phyloP scores from a whole-genome alignment of 2,113 vertebrate genomes.

The Drymodes brunneopygia region DNA sequence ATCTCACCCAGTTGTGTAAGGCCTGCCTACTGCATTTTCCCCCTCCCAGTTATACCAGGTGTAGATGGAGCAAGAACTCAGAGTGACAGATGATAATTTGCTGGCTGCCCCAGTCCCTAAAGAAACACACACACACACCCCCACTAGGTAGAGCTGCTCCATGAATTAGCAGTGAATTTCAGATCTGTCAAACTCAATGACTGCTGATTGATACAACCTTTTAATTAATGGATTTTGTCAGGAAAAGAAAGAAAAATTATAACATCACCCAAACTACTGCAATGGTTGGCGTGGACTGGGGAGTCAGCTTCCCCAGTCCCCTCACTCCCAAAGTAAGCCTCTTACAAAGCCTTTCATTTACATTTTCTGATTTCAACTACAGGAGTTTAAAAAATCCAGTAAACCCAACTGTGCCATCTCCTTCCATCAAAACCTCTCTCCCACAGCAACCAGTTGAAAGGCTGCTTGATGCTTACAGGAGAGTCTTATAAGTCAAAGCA shows the following conservation, averaged over 20 bases:
- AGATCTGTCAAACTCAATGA: slow-evolving; percentile 9
- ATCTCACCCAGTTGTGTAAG: background rate
- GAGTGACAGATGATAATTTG: background rate
- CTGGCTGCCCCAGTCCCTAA: background rate
- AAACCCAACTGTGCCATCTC: background rate
- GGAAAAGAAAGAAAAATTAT: background rate
- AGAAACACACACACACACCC: background rate
- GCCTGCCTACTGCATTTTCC: background rate
- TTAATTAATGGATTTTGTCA: slow-evolving; percentile 12
- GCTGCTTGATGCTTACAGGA: background rate
- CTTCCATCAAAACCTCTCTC: background rate
- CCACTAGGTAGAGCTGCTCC: background rate
- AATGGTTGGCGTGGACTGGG: background rate
- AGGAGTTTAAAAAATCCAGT: background rate
- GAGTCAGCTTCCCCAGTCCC: background rate
- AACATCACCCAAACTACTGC: background rate
- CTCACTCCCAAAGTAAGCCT: background rate
- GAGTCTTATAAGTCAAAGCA: background rate
- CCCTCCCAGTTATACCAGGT: background rate
- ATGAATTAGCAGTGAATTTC: background rate
- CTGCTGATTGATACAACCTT: background rate
- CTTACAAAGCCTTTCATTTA: background rate
- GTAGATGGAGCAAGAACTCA: background rate
- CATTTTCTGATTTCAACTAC: background rate
- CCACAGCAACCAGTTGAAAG: background rate